Conservation (phyloP, 2,113 vertebrate genomes). For the Halcyon malimbica region DNA sequence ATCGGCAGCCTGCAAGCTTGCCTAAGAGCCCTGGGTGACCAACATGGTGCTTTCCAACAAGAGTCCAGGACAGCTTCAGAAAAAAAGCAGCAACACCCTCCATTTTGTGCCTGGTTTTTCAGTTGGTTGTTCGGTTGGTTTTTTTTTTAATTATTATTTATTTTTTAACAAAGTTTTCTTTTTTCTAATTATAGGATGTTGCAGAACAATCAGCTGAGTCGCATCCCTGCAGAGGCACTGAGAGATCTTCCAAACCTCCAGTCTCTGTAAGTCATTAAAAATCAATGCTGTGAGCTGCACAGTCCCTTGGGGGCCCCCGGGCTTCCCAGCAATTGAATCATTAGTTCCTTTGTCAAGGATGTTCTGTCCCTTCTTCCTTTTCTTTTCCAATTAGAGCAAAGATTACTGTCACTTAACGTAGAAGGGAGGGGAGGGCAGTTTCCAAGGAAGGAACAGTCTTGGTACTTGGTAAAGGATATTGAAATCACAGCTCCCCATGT, state of each 20-base stretch:
- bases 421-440: not conserved
- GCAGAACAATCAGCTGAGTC: conserved; percentile 91
- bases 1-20: not conserved
- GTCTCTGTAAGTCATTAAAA: conserved; percentile 88
- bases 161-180: conserved; percentile 9
- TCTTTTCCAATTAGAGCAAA: conserved; percentile 33
- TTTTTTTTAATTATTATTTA: not conserved
- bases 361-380: conserved; percentile 41
- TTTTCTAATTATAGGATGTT: conserved; percentile 86
- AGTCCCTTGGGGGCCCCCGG: not conserved
- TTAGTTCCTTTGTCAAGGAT: conserved; percentile 33
- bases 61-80: not conserved
- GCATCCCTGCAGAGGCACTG: conserved; percentile 86
- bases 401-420: not conserved
- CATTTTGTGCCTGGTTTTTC: not conserved
- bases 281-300: not conserved
- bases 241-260: conserved; percentile 92
- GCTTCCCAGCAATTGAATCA: conserved; percentile 50
- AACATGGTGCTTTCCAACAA: not conserved
- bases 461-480: conserved; percentile 14
- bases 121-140: not conserved
- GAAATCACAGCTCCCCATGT: conserved; percentile 30
- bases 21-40: not conserved
- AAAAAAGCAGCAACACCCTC: not conserved
- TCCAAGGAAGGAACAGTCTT: conserved; percentile 17